Evolutionary conservation across 1,140 invertebrate genomes (phyloP), one percentile per base, ranked within the genome.

Genomic region (Cephus cinctus): DNA sequence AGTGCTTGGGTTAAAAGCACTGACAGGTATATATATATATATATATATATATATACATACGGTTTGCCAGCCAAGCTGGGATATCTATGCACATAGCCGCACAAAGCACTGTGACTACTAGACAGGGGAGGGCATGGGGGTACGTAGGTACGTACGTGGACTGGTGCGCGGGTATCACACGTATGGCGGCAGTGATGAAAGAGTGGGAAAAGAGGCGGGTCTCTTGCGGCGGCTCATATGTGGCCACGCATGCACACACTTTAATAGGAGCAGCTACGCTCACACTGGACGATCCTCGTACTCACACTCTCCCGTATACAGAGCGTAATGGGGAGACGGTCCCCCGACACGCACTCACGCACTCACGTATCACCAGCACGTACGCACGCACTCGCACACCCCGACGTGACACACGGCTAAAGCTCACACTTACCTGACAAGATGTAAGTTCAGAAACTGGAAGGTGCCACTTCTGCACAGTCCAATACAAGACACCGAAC

Each of bases 371-470:
- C 35, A 38, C 35, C 15, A 11, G 39, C 15, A 20, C 39, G 21
- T 20, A 19, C 15, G 39, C 39, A 20, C 9, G 34, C 16, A 23
- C 45, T 11, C 42, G 34, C 41, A 42, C 47, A 19, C 18, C 12
- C 9, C 18, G 44, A 8, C 30, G 54, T 47, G 55, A 42, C 60
- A 63, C 57, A 52, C 34, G 36, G 60, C 61, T 54, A 68, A 75
- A 70, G 72, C 69, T 70, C 71, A 64, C 71, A 71, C 73, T 74
- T 67, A 71, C 68, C 71, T 67, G 71, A 75, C 73, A 74, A 75
- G 72, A 73, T 75, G 72, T 73, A 75, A 75, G 67, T 72, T 73
- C 68, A 61, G 60, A 70, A 72, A 73, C 65, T 75, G 71, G 73
- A 75, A 73, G 71, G 68, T 69, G 68, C 69, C 67, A 67, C 66